phyloP scores from a whole-genome alignment of 2,888 invertebrate species.

The Sphecodes monilicornis region DNA sequence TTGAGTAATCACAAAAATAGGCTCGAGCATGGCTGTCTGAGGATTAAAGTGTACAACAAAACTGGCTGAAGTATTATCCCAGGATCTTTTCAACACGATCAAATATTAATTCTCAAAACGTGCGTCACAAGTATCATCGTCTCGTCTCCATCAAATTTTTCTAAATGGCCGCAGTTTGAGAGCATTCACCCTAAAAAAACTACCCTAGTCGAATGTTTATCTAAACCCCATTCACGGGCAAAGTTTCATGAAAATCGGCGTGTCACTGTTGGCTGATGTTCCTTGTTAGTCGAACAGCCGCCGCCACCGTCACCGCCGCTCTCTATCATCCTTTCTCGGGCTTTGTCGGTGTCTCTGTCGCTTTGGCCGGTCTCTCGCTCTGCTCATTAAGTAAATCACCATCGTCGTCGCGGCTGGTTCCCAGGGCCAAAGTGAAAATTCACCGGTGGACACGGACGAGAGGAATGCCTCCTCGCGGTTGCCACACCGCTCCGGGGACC shows the following conservation, averaged over 20 bases:
- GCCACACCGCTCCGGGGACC: conserved; percentile 9
- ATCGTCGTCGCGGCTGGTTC: conserved; percentile 57
- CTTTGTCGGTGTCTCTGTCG: not conserved
- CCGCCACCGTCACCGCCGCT: conserved; percentile 6
- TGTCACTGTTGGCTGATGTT: conserved; percentile 8
- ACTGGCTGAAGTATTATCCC: too few relatives aligned
- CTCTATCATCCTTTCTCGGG: conserved; percentile 1
- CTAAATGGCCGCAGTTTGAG: too few relatives aligned
- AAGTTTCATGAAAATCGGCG: conserved; percentile 4
- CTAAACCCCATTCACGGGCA: not conserved
- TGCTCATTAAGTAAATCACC: conserved; percentile 73
- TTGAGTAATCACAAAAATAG: too few relatives aligned
- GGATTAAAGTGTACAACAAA: too few relatives aligned
- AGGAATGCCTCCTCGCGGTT: conserved; percentile 29
- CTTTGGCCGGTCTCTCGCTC: conserved; percentile 23
- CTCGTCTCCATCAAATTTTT: too few relatives aligned
- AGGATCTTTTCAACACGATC: too few relatives aligned
- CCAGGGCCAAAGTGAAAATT: conserved; percentile 67
- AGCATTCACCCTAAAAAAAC: not conserved
- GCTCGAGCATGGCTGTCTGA: too few relatives aligned
- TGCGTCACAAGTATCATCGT: too few relatives aligned
- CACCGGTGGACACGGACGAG: conserved; percentile 55
- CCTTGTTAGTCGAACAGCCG: conserved; percentile 25
- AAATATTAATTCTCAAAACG: too few relatives aligned
- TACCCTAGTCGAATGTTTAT: not conserved